Evolutionary conservation across 2,797 vertebrate genomes (phyloP).

Genomic region (Pipistrellus kuhlii): DNA sequence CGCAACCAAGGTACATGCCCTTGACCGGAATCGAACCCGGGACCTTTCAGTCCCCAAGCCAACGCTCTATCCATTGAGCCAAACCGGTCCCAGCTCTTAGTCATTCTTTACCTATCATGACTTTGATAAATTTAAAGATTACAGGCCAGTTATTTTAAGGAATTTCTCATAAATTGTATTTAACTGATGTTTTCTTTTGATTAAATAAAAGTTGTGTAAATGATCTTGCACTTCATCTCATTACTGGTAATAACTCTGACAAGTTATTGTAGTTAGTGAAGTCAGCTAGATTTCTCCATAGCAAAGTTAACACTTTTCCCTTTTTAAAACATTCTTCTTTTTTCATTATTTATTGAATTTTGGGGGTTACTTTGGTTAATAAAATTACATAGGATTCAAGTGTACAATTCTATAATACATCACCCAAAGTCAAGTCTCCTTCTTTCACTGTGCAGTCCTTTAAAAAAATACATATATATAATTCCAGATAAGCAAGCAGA

Average conservation of each 20-base stretch:
- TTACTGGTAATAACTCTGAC: neutral
- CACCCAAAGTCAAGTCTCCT: neutral
- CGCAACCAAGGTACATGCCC: too few species aligned
- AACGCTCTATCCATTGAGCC: too few species aligned
- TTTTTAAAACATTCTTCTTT: neutral
- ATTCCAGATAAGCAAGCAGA: too few species aligned
- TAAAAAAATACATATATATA: too few species aligned
- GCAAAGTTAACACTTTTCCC: neutral
- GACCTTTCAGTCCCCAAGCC: too few species aligned
- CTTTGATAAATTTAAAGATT: constrained; percentile 2
- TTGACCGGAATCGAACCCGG: too few species aligned
- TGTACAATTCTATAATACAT: neutral
- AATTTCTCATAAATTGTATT: neutral
- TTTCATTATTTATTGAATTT: neutral
- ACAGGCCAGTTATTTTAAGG: neutral
- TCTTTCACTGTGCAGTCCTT: neutral
- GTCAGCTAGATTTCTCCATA: neutral
- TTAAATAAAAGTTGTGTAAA: neutral
- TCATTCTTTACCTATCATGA: neutral
- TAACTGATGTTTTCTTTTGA: neutral
- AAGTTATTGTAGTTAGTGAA: neutral
- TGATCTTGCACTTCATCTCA: neutral
- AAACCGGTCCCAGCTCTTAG: too few species aligned
- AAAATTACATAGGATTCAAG: neutral
- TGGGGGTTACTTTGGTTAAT: neutral